Conservation (phyloP, 2,797 vertebrate genomes). For the Ctenochaetus hawaiiensis region DNA sequence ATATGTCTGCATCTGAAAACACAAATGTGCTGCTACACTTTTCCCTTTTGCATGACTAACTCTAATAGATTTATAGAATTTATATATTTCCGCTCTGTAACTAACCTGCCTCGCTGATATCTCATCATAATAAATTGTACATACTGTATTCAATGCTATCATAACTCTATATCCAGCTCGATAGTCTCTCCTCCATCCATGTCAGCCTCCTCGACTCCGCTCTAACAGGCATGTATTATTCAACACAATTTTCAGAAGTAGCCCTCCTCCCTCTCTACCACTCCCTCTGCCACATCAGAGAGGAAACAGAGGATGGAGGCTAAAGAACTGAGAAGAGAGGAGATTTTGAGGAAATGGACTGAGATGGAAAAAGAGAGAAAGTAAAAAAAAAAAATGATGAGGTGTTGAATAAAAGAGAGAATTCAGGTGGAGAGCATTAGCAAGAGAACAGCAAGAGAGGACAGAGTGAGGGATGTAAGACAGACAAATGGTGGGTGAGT, state of each 20-base stretch:
- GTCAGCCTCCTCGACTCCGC: conserved; percentile 46
- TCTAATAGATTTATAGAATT: conserved; percentile 10
- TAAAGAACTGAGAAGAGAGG: neutral
- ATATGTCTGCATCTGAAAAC: neutral
- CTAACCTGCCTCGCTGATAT: conserved; percentile 27
- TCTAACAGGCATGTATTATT: conserved; percentile 72
- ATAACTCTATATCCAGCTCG: conserved; percentile 64
- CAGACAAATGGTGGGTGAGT: neutral
- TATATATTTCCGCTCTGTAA: conserved; percentile 22
- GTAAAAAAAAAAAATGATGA: neutral
- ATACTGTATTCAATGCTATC: conserved; percentile 39
- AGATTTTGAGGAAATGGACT: neutral
- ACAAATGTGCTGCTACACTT: neutral
- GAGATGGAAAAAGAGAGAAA: neutral
- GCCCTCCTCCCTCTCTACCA: conserved; percentile 28
- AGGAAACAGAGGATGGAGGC: neutral
- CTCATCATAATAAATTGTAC: conserved; percentile 58
- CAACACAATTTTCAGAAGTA: conserved; percentile 48
- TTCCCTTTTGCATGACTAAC: neutral
- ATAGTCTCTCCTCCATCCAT: conserved; percentile 60
- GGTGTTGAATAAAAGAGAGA: conserved; percentile 2
- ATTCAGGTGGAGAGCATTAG: neutral
- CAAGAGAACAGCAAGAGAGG: neutral
- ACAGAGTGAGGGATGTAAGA: neutral
- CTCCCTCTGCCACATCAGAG: neutral